These are phyloP conservation scores for Trichoplusia ni DNA, from an alignment of 1,140 invertebrate genomes.

Conservation along the genomic window DNA sequence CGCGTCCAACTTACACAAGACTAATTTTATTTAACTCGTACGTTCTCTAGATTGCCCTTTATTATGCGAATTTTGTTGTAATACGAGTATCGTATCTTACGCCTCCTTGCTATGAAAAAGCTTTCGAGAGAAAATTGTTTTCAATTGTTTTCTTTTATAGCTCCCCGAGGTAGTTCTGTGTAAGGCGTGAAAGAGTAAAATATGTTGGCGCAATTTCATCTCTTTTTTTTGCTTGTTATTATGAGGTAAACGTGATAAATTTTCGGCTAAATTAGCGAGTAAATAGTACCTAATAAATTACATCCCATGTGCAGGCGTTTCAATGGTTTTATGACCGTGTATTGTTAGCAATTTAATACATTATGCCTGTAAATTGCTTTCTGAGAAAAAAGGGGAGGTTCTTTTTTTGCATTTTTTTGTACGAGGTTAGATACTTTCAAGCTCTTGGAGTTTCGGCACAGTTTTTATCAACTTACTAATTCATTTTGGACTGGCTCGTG, in stretches of 20 bases:
- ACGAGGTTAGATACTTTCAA: no score
- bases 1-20: neutral
- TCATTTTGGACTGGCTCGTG: no score
- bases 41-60: conserved; percentile 17
- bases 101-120: conserved; percentile 29
- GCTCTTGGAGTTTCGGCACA: no score
- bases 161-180: conserved; percentile 27
- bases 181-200: conserved; percentile 30
- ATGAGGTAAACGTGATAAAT: conserved; percentile 23
- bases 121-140: conserved; percentile 35
- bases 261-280: conserved; percentile 11
- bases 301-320: conserved; percentile 6
- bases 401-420: no score
- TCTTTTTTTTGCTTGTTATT: conserved; percentile 8
- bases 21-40: conserved; percentile 2
- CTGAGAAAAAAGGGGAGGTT: no score
- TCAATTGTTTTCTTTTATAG: conserved; percentile 38
- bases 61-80: conserved; percentile 24
- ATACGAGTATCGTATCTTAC: conserved; percentile 32
- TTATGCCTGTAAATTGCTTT: neutral
- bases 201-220: conserved; percentile 29
- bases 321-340: neutral
- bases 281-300: conserved; percentile 16
- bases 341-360: neutral
- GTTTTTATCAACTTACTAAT: no score